phyloP scores from a whole-genome alignment of 2,797 vertebrate species.

The Acrocephalus scirpaceus region DNA sequence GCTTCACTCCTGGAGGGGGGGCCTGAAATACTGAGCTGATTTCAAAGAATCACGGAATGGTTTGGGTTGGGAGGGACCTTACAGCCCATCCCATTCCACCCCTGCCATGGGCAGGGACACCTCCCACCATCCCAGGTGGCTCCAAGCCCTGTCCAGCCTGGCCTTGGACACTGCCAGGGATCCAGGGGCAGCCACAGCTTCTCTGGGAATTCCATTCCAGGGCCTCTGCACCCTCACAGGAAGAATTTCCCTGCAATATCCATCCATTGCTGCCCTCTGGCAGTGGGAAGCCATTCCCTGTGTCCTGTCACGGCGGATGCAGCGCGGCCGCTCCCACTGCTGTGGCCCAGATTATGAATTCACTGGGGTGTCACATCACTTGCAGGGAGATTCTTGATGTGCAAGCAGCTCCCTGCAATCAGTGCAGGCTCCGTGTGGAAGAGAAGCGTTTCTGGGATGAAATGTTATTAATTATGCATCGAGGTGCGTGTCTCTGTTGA shows the following conservation, averaged over 20 bases:
- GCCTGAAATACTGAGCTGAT: not conserved
- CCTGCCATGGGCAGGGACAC: not conserved
- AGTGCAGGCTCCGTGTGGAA: not conserved
- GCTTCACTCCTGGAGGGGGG: rapidly evolving
- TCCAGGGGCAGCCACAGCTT: not conserved
- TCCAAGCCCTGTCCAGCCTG: rapidly evolving
- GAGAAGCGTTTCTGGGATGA: conserved; percentile 53
- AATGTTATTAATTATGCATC: conserved; percentile 60
- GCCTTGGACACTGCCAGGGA: not conserved
- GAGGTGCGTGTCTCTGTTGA: conserved; percentile 26
- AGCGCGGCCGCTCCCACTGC: not conserved
- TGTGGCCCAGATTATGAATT: not conserved
- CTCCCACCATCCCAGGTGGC: rapidly evolving
- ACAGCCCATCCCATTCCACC: rapidly evolving
- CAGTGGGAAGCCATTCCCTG: not conserved
- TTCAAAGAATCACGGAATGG: not conserved
- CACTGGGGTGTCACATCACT: not conserved
- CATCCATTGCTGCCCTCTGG: not conserved
- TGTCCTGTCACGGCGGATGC: not conserved
- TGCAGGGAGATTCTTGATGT: not conserved
- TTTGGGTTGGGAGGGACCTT: not conserved
- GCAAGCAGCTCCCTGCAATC: conserved; percentile 37
- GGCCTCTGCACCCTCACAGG: not conserved
- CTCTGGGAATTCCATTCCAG: not conserved
- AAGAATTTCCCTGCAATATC: not conserved